Evolutionary conservation across 2,113 vertebrate species (phyloP).

Genomic region (Cyprinodon brontotheroides): DNA sequence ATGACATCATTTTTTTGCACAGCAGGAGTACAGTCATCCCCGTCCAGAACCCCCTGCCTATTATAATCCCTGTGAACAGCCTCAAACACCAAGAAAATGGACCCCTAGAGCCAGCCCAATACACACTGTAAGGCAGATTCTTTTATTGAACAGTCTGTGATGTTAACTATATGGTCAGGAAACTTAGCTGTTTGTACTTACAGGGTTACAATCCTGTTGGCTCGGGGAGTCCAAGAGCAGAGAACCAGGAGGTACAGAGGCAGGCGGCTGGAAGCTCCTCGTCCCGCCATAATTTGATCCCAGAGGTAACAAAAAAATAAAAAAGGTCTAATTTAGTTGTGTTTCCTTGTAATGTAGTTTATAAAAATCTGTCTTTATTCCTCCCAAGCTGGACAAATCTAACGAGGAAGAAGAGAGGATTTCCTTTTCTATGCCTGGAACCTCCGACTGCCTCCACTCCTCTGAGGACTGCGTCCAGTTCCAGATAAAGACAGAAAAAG

Average conservation of each 20-base stretch:
- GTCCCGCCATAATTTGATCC: slow-evolving; percentile 20
- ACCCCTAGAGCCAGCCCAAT: slow-evolving; percentile 59
- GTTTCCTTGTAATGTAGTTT: not conserved
- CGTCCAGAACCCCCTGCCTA: slow-evolving; percentile 37
- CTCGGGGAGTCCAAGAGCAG: slow-evolving; percentile 16
- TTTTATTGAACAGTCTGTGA: not conserved
- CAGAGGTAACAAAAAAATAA: slow-evolving; percentile 45
- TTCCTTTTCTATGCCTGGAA: slow-evolving; percentile 61
- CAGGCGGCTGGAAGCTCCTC: slow-evolving; percentile 21
- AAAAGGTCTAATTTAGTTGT: not conserved
- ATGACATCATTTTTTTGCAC: slow-evolving; percentile 2
- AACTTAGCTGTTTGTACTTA: slow-evolving; percentile 26
- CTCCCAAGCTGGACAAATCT: slow-evolving; percentile 11
- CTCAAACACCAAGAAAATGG: slow-evolving; percentile 66
- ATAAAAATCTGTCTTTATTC: not conserved
- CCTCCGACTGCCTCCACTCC: slow-evolving; percentile 73
- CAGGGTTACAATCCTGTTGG: slow-evolving; percentile 55
- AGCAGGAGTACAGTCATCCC: slow-evolving; percentile 64
- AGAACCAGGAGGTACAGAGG: slow-evolving; percentile 41
- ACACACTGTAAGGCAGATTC: slow-evolving; percentile 49
- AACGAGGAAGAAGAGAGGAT: slow-evolving; percentile 43
- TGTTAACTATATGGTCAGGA: not conserved
- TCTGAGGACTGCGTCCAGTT: slow-evolving; percentile 71
- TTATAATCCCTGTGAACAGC: slow-evolving; percentile 46
- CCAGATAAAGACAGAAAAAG: slow-evolving; percentile 61